Evolutionary conservation across 1,140 invertebrate species (phyloP).

Genomic region (Cotesia vestalis): DNA sequence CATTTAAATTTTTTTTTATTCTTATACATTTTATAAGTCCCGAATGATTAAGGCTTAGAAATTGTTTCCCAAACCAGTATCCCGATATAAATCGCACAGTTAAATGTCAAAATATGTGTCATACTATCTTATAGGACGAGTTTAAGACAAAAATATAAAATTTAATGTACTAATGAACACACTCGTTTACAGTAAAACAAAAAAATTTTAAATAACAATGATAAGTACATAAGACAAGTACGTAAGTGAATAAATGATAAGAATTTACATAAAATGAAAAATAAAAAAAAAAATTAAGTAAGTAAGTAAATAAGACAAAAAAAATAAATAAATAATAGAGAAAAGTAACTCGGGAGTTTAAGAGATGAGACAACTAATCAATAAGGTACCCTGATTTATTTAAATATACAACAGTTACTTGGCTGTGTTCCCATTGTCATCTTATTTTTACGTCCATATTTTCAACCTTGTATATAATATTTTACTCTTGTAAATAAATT

Average conservation of each 20-base stretch:
- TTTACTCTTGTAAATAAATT: conserved; percentile 57
- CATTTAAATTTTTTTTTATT: too few species aligned
- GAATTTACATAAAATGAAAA: neutral
- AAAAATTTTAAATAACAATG: conserved; percentile 5
- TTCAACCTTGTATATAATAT: conserved; percentile 54
- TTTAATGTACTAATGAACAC: conserved; percentile 1
- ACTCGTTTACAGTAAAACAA: conserved; percentile 7
- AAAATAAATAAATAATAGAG: neutral
- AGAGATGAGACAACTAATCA: conserved; percentile 11
- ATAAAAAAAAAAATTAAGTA: conserved; percentile 3
- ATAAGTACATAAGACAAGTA: conserved; percentile 13
- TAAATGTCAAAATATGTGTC: conserved; percentile 37
- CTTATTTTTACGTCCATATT: conserved; percentile 38
- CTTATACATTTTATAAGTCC: neutral
- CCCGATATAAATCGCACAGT: conserved; percentile 34
- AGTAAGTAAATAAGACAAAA: conserved; percentile 7
- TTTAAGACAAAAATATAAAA: conserved; percentile 10
- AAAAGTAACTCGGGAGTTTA: conserved; percentile 20
- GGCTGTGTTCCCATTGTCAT: conserved; percentile 29
- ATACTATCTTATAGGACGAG: conserved; percentile 15
- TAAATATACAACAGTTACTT: conserved; percentile 13
- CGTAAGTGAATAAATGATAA: conserved; percentile 12
- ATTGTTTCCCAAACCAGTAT: neutral
- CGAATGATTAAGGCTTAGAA: neutral
- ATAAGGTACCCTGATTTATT: conserved; percentile 2